Conservation (phyloP, 2,797 vertebrate species). For the Crenuchus spilurus region DNA sequence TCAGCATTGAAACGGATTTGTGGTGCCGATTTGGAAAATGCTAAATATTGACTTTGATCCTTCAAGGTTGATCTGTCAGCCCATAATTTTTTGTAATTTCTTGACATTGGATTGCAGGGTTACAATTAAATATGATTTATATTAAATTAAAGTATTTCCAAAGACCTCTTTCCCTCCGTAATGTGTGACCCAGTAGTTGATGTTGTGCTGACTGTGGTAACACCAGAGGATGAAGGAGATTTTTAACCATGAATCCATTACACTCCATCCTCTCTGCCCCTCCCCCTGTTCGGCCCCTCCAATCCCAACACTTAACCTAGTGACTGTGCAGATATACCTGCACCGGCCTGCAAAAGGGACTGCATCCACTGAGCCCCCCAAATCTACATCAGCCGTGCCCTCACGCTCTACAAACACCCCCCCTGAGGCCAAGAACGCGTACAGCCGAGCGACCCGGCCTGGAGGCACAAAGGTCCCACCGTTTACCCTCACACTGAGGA, state of each 20-base stretch:
- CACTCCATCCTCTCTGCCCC: conserved; percentile 45
- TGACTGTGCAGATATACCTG: conserved; percentile 84
- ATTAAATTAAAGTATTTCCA: neutral
- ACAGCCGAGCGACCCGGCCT: conserved; percentile 57
- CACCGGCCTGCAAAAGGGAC: conserved; percentile 72
- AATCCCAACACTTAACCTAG: conserved; percentile 71
- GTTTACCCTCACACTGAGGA: conserved; percentile 75
- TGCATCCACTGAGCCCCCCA: conserved; percentile 64
- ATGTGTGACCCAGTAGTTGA: conserved; percentile 7
- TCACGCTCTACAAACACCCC: conserved; percentile 60
- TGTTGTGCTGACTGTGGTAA: conserved; percentile 37
- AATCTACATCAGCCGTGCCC: conserved; percentile 66
- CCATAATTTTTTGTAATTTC: too few relatives aligned
- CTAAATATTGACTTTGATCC: too few relatives aligned
- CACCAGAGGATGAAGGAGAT: conserved; percentile 27
- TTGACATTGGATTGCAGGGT: too few relatives aligned
- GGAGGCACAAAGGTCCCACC: conserved; percentile 67
- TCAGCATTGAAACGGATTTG: too few relatives aligned
- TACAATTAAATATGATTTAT: too few relatives aligned
- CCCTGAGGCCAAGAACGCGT: conserved; percentile 69
- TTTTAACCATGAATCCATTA: conserved; percentile 53
- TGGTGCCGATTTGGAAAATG: too few relatives aligned
- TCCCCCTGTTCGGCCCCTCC: conserved; percentile 55
- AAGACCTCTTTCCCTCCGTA: conserved; percentile 1
- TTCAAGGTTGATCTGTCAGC: too few relatives aligned